Base-by-base conservation (phyloP, 1,140 invertebrate species). In the Leptoteleia sp. region DNA sequence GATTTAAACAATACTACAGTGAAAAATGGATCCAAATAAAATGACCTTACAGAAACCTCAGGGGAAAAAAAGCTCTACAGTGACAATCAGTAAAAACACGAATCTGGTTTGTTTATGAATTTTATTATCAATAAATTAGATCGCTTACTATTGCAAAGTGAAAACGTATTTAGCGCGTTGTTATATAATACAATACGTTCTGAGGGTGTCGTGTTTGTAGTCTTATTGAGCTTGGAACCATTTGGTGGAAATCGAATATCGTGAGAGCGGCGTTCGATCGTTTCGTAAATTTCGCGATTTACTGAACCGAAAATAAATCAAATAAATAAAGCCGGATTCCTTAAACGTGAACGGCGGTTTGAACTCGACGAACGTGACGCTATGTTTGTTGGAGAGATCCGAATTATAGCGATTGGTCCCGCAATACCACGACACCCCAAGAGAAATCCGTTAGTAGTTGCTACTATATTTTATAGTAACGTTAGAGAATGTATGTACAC, bases 251-350 rank as follows among this genome's bases (percentile, higher is more conserved):
- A 7, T 50, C 17, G 43, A 50, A 42, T 35, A 42, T 59, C 61
- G 16, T 31, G 27, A 22, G 25, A 40, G 37, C 29, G 27, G 29
- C 3, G 29, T 16, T 42, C 29, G 43, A 43, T 48, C 31, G 33
- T 62, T 73, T 59, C n/a, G 50, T 59, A 59, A 59, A 65, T 75
- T 65, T 59, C 19, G 27, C 29, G 12, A 75, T 57, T 67, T 67
- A 57, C 25, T 43, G 50, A 67, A 75, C 52, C 52, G 27, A 67
- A 67, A 59, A 52, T 67, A 67, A 59, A 67, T 75, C 37, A 48
- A 43, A 75, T 35, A 48, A 45, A 67, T 65, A 50, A 65, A 75
- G 16, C 12, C 11, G 22, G 4, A 45, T 50, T 75, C 31, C 52
- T 57, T 50, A 61, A 57, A 65, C 25, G 29, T 47, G 50, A 62